phyloP scores from a whole-genome alignment of 1,140 invertebrate genomes.

The Megalopta genalis region DNA sequence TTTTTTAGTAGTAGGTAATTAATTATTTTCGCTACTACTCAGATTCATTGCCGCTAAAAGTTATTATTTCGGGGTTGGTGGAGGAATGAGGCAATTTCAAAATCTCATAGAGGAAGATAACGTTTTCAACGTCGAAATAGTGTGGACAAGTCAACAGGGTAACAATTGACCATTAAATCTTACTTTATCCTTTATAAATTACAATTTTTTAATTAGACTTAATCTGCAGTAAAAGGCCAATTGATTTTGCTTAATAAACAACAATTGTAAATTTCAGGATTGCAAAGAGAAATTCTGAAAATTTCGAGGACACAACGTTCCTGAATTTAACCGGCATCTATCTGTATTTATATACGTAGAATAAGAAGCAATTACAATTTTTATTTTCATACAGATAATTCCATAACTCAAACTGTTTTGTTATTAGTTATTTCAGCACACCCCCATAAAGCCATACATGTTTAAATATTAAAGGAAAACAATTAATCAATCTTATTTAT shows the following conservation, averaged over 20 bases:
- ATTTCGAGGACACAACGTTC: slow-evolving; percentile 59
- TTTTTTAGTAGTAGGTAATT: background rate
- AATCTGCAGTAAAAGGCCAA: background rate
- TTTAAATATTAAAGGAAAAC: background rate
- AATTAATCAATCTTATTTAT: background rate
- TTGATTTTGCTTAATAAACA: background rate
- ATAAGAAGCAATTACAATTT: background rate
- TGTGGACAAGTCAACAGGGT: slow-evolving; percentile 83
- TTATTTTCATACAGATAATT: no score
- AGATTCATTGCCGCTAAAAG: slow-evolving; percentile 90
- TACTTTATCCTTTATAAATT: background rate
- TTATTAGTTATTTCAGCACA: no score
- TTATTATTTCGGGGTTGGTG: slow-evolving; percentile 95
- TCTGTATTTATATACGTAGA: background rate
- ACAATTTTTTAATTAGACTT: background rate
- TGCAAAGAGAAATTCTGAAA: slow-evolving; percentile 79
- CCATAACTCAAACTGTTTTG: no score
- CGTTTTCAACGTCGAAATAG: slow-evolving; percentile 80
- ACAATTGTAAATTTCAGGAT: slow-evolving; percentile 70
- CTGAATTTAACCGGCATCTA: background rate
- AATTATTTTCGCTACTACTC: slow-evolving; percentile 30
- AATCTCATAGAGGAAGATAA: slow-evolving; percentile 81
- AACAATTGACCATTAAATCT: slow-evolving; percentile 5
- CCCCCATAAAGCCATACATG: no score
- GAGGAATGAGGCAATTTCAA: slow-evolving; percentile 88